These are phyloP conservation scores for Stichopus chloronotus DNA, from an alignment of 35 echinoderm and acorn worm species.

Conservation along the genomic window DNA sequence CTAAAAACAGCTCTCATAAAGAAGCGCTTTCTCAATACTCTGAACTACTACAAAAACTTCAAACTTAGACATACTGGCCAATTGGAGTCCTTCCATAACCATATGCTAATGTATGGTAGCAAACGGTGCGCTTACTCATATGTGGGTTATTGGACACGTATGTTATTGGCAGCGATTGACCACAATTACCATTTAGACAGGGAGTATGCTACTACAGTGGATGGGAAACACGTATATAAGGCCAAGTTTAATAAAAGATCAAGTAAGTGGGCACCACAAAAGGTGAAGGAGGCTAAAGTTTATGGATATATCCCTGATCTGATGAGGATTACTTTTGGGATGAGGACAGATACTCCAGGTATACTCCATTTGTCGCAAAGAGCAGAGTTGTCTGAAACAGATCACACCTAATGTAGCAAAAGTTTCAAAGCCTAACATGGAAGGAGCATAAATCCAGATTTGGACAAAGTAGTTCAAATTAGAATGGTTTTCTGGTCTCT, in stretches of 20 bases:
- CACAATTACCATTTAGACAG: constrained; percentile 36
- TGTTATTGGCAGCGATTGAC: constrained; percentile 33
- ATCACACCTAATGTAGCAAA: not conserved
- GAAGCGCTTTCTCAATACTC: constrained; percentile 26
- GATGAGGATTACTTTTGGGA: not conserved
- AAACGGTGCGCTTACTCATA: constrained; percentile 7
- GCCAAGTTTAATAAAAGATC: constrained; percentile 31
- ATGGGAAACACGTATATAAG: not conserved
- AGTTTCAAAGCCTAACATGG: not conserved
- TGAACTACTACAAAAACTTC: constrained; percentile 49
- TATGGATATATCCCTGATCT: constrained; percentile 10
- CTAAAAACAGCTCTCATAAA: not conserved
- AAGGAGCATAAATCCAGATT: constrained; percentile 30
- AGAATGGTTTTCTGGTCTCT: too few relatives aligned
- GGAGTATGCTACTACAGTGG: not conserved
- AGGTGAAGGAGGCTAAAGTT: not conserved
- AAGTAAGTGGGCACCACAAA: constrained; percentile 23
- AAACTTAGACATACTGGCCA: constrained; percentile 53
- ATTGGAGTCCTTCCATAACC: constrained; percentile 44
- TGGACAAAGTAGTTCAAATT: not conserved
- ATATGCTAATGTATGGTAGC: constrained; percentile 28
- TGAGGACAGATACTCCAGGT: not conserved
- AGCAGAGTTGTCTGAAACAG: not conserved
- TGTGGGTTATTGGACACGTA: not conserved
- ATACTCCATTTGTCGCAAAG: constrained; percentile 10